Evolutionary conservation across 2,113 vertebrate genomes (phyloP).

Genomic region (Cyprinodon brontotheroides): DNA sequence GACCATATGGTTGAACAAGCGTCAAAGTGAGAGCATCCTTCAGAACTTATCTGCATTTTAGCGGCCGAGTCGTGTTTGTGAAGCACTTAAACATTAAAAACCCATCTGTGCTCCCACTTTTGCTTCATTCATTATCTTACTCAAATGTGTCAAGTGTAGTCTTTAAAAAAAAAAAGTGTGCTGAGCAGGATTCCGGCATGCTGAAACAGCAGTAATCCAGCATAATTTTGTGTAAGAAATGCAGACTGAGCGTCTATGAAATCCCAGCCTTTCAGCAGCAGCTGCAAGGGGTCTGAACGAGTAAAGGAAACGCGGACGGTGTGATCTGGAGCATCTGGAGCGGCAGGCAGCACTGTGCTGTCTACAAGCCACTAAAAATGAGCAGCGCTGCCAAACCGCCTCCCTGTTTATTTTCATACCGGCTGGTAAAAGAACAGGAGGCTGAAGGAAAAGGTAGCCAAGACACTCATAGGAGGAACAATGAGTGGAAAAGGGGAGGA

Average conservation of each 20-base stretch:
- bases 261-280: conserved; percentile 72
- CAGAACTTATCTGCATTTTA: conserved; percentile 52
- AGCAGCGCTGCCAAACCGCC: conserved; percentile 48
- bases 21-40: conserved; percentile 41
- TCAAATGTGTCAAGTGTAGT: conserved; percentile 53
- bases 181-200: conserved; percentile 51
- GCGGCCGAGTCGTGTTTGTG: conserved; percentile 58
- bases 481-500: conserved; percentile 52
- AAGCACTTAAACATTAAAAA: conserved; percentile 57
- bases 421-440: conserved; percentile 61
- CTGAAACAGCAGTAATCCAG: conserved; percentile 66
- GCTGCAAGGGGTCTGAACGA: conserved; percentile 59
- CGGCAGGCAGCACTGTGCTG: conserved; percentile 47
- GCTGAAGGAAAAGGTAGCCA: conserved; percentile 31
- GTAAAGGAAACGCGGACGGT: conserved; percentile 40
- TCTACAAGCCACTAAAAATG: conserved; percentile 53
- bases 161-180: conserved; percentile 28
- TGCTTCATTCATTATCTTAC: conserved; percentile 63
- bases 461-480: conserved; percentile 55
- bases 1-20: conserved; percentile 34
- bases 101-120: conserved; percentile 59
- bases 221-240: conserved; percentile 60
- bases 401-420: conserved; percentile 57
- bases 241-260: conserved; percentile 65
- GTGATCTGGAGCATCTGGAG: conserved; percentile 70